These are phyloP conservation scores for Uropsilus gracilis DNA, from an alignment of 2,113 vertebrate species.

Conservation along the genomic window DNA sequence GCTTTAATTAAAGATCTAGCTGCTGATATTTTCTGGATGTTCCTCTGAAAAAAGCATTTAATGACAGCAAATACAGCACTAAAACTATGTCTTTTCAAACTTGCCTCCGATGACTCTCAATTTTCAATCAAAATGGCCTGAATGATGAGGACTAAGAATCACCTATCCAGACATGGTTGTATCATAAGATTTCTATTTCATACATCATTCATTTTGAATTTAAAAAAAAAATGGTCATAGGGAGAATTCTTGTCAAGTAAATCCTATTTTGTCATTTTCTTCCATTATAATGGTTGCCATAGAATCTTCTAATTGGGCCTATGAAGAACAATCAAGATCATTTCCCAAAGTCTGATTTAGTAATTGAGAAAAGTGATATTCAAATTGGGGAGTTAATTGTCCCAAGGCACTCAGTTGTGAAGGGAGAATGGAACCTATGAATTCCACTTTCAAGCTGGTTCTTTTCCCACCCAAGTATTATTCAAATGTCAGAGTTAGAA, in stretches of 20 bases:
- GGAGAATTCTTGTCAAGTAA: constrained; percentile 38
- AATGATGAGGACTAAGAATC: background rate
- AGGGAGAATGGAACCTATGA: background rate
- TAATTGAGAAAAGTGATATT: constrained; percentile 30
- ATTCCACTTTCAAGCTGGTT: background rate
- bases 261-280: constrained; percentile 47
- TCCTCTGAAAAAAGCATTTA: background rate
- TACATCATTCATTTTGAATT: constrained; percentile 42
- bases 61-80: background rate
- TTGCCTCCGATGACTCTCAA: background rate
- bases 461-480: background rate
- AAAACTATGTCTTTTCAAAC: background rate
- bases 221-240: background rate
- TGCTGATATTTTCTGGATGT: constrained; percentile 38
- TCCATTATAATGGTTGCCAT: background rate
- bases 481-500: background rate
- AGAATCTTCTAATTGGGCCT: constrained; percentile 40
- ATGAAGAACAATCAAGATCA: background rate
- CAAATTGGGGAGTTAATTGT: background rate
- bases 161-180: background rate
- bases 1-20: constrained; percentile 66
- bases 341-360: constrained; percentile 38
- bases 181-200: constrained; percentile 7
- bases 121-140: background rate
- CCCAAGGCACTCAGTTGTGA: background rate